Evolutionary conservation across 2,797 vertebrate genomes (phyloP).

Genomic region (Menidia menidia): DNA sequence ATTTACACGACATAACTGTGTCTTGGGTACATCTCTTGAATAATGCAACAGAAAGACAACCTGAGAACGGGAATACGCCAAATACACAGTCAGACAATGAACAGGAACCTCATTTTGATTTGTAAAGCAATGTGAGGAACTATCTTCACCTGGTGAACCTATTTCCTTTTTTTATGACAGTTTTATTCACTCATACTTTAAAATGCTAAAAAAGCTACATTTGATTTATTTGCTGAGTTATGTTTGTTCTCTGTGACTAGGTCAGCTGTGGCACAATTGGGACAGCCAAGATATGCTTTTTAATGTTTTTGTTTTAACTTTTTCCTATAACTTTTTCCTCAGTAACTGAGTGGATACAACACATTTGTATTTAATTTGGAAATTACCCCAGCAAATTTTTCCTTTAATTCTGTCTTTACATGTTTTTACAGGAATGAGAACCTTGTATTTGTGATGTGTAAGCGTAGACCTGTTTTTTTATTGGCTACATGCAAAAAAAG

Average conservation of each 20-base stretch:
- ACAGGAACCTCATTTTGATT: neutral
- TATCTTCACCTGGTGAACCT: too few species aligned
- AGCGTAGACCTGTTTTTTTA: too few species aligned
- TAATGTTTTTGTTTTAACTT: neutral
- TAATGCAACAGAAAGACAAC: neutral
- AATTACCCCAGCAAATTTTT: too few species aligned
- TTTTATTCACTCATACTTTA: neutral
- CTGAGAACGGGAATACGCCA: slow-evolving; percentile 5
- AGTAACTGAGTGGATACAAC: too few species aligned
- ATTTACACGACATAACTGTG: slow-evolving; percentile 38
- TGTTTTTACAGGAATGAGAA: too few species aligned
- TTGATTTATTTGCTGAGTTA: neutral
- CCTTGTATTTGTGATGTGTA: too few species aligned
- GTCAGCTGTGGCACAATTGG: neutral
- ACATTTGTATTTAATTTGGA: too few species aligned
- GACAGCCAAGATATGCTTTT: too few species aligned
- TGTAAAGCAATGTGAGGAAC: neutral
- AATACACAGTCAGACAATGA: neutral
- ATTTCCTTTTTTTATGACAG: neutral
- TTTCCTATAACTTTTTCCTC: too few species aligned
- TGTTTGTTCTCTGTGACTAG: neutral
- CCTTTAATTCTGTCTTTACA: too few species aligned
- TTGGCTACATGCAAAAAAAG: too few species aligned
- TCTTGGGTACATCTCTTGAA: slow-evolving; percentile 22
- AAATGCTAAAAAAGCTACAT: neutral